Percentiles rank a stretch among this genome's conserved stretches.
phyloP scores from a whole-genome alignment of 2,888 invertebrate genomes.

The Mantis religiosa region DNA sequence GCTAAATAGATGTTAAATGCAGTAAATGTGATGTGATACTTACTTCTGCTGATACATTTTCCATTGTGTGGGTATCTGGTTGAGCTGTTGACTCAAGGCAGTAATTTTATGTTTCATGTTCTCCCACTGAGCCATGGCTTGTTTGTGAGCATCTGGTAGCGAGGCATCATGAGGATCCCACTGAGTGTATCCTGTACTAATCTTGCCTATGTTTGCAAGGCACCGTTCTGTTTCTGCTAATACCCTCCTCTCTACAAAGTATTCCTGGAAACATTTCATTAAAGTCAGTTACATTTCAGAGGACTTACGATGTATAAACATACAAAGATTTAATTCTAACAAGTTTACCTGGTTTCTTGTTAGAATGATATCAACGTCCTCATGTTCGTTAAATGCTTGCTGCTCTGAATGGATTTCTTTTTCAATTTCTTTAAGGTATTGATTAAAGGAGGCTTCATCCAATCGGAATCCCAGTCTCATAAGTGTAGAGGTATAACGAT shows the following conservation, averaged over 20 bases:
- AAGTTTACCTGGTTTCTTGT: constrained; percentile 70
- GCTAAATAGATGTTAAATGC: too few relatives aligned
- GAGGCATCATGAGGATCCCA: constrained; percentile 57
- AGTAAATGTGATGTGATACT: too few relatives aligned
- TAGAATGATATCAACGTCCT: constrained; percentile 77
- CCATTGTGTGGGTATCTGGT: constrained; percentile 89
- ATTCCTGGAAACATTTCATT: constrained; percentile 37
- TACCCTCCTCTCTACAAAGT: constrained; percentile 37
- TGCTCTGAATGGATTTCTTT: constrained; percentile 80
- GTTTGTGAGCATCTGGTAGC: constrained; percentile 60
- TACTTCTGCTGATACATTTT: constrained; percentile 73
- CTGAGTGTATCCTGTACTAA: constrained; percentile 64
- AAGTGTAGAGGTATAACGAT: constrained; percentile 75
- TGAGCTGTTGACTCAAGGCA: constrained; percentile 65
- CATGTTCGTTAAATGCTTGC: constrained; percentile 76
- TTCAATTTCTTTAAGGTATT: constrained; percentile 83
- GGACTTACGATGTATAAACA: neutral
- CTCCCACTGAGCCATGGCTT: constrained; percentile 73
- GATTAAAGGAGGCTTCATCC: constrained; percentile 80
- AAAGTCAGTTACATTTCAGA: neutral
- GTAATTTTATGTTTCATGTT: constrained; percentile 66
- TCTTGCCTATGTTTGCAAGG: constrained; percentile 71
- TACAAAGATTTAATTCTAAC: neutral
- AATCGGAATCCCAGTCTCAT: constrained; percentile 83
- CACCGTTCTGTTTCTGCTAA: constrained; percentile 63